Evolutionary conservation across 92 coral and sea anemone species (phyloP).

Genomic region (Heteractis magnifica): DNA sequence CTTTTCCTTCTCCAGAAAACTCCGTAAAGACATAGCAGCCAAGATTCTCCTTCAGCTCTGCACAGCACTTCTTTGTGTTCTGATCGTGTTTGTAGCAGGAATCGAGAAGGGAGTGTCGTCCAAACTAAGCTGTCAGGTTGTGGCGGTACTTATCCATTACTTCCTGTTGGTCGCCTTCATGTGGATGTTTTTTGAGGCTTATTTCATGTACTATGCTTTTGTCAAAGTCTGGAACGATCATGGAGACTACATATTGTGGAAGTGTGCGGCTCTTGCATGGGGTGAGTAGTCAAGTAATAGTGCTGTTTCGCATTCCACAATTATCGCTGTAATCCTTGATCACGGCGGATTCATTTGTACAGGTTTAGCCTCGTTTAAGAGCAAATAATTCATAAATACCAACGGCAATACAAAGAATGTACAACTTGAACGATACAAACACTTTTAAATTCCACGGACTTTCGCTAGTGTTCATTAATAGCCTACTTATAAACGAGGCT

Average conservation of each 20-base stretch:
- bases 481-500: too few species aligned
- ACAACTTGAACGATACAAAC: too few species aligned
- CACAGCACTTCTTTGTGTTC: constrained; percentile 82
- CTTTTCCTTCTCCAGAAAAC: constrained; percentile 56
- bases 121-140: constrained; percentile 74
- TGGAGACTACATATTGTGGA: constrained; percentile 88
- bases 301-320: background rate
- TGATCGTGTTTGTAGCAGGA: constrained; percentile 83
- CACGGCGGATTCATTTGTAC: background rate
- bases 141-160: constrained; percentile 87
- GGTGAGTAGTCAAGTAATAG: constrained; percentile 52
- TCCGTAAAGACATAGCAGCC: constrained; percentile 95
- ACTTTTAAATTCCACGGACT: too few species aligned
- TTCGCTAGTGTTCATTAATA: too few species aligned
- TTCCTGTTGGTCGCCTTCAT: constrained; percentile 85
- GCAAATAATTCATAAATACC: too few species aligned
- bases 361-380: too few species aligned
- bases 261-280: constrained; percentile 88
- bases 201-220: constrained; percentile 95
- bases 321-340: background rate
- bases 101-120: constrained; percentile 78
- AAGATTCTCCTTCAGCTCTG: constrained; percentile 95
- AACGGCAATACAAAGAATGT: too few species aligned
- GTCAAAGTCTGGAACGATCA: constrained; percentile 93
- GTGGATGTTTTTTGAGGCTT: constrained; percentile 96